Evolutionary conservation across 2,113 vertebrate genomes (phyloP).

Genomic region (Urocynchramus pylzowi): DNA sequence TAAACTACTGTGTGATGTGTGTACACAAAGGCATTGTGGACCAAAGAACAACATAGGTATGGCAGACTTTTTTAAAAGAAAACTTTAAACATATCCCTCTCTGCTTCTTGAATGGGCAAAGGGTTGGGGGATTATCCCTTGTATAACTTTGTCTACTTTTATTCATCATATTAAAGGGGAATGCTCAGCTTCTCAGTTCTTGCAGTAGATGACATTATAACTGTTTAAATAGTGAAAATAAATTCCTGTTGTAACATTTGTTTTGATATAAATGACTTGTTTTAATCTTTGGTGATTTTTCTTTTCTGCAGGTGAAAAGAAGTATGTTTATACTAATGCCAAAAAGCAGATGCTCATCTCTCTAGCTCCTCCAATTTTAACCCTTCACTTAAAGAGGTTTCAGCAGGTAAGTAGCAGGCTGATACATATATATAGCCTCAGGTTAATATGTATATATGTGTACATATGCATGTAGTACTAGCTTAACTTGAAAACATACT

Average conservation of each 20-base stretch:
- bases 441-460: not conserved
- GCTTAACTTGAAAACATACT: not conserved
- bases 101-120: not conserved
- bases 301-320: conserved; percentile 77
- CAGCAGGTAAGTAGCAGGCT: conserved; percentile 80
- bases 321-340: conserved; percentile 88
- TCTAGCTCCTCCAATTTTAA: conserved; percentile 87
- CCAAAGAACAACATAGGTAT: conserved; percentile 70
- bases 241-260: not conserved
- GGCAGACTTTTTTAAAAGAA: not conserved
- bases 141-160: not conserved
- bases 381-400: conserved; percentile 96
- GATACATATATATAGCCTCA: not conserved
- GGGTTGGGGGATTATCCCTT: not conserved
- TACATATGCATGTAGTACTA: not conserved
- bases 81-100: not conserved
- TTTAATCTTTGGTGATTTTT: not conserved
- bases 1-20: conserved; percentile 89
- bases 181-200: not conserved
- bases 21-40: conserved; percentile 75
- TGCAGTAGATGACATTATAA: not conserved
- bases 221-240: not conserved
- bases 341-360: conserved; percentile 96
- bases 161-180: not conserved
- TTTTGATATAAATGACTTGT: not conserved